Conservation (phyloP, 2,797 vertebrate species). For the Oreochromis grahami region DNA sequence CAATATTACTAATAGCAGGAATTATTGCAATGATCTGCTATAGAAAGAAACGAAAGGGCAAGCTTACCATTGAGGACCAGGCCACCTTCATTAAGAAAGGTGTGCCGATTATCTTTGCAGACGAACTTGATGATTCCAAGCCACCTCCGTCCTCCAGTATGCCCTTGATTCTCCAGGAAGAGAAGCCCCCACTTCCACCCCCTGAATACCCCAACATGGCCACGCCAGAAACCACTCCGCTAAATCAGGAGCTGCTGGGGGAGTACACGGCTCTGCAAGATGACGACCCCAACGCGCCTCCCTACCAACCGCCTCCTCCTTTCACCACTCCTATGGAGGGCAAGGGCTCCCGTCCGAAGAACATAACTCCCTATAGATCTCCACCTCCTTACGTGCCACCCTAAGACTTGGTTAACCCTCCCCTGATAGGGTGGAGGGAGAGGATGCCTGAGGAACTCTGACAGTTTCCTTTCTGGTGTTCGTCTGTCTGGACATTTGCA, state of each 20-base stretch:
- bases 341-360: slow-evolving; percentile 97
- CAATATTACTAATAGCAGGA: slow-evolving; percentile 90
- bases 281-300: slow-evolving; percentile 92
- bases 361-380: slow-evolving; percentile 99
- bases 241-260: slow-evolving; percentile 92
- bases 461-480: slow-evolving; percentile 82
- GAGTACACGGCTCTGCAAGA: slow-evolving; percentile 93
- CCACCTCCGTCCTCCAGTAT: slow-evolving; percentile 94
- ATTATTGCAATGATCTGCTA: slow-evolving; percentile 99
- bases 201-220: slow-evolving; percentile 95
- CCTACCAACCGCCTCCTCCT: slow-evolving; percentile 95
- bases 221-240: slow-evolving; percentile 89
- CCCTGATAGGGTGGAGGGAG: slow-evolving; percentile 62
- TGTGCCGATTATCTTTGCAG: slow-evolving; percentile 96
- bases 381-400: slow-evolving; percentile 96
- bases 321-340: slow-evolving; percentile 94
- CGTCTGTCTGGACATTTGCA: slow-evolving; percentile 80
- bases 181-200: slow-evolving; percentile 93
- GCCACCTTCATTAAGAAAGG: slow-evolving; percentile 99
- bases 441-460: slow-evolving; percentile 79
- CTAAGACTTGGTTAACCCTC: slow-evolving; percentile 79
- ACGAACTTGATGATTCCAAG: slow-evolving; percentile 96
- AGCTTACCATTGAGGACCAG: slow-evolving; percentile 97
- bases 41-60: slow-evolving; percentile 96
- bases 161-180: slow-evolving; percentile 96